A percentile compares a stretch with the other conserved stretches of the same genome.
These are phyloP conservation scores for Anguilla pacifica DNA, from an alignment of 2,797 vertebrate genomes.

Conservation along the genomic window DNA sequence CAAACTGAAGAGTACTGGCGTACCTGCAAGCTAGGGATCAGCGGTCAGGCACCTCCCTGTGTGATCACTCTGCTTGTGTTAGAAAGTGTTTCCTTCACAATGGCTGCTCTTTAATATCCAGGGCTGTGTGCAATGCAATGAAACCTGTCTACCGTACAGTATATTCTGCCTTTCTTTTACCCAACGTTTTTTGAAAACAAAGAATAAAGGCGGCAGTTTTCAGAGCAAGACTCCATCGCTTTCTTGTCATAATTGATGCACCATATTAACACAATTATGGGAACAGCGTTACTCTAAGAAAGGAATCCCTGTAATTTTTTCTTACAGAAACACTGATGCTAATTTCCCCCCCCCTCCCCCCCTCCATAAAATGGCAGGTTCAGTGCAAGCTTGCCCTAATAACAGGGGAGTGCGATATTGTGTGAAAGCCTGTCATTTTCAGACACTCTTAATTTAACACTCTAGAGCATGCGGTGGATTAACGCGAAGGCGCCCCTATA, in stretches of 20 bases:
- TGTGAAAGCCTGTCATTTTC: conserved; percentile 66
- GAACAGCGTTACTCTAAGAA: conserved; percentile 48
- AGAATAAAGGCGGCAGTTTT: background rate
- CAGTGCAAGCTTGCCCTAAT: conserved; percentile 46
- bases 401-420: conserved; percentile 57
- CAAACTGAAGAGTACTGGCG: background rate
- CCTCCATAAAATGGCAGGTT: conserved; percentile 29
- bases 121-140: background rate
- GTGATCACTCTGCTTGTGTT: background rate
- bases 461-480: conserved; percentile 61
- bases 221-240: conserved; percentile 15
- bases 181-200: background rate
- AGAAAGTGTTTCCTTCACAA: background rate
- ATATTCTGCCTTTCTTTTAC: background rate
- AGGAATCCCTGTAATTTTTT: conserved; percentile 39
- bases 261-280: conserved; percentile 53
- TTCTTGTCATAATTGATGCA: conserved; percentile 37
- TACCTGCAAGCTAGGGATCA: background rate
- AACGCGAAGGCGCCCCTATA: conserved; percentile 52
- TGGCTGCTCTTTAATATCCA: background rate
- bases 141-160: background rate
- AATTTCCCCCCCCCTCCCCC: background rate
- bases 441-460: conserved; percentile 68
- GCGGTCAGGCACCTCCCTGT: background rate
- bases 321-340: conserved; percentile 31